Percentiles rank a stretch among this genome's conserved stretches.
Evolutionary conservation across 2,888 invertebrate species (phyloP).

Genomic region (Bombyx huttoni): DNA sequence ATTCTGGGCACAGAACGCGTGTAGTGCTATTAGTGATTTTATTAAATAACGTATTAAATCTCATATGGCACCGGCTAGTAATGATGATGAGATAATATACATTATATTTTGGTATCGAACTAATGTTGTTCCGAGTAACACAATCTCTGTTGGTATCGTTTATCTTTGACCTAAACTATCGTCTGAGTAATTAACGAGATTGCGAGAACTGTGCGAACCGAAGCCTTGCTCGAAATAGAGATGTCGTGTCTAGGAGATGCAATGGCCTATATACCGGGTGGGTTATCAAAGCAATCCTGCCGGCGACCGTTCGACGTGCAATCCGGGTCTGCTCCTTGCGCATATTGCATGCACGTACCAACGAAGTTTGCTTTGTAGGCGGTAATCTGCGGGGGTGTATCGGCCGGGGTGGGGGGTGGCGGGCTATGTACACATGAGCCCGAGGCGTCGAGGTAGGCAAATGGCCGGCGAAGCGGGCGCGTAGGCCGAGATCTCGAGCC

Average conservation of each 20-base stretch:
- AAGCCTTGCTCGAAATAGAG: constrained; percentile 30
- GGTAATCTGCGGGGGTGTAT: constrained; percentile 69
- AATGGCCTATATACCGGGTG: constrained; percentile 39
- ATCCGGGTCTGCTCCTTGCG: constrained; percentile 65
- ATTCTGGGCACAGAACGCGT: no score
- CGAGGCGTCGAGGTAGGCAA: constrained; percentile 72
- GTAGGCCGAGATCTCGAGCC: constrained; percentile 66
- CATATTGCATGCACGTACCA: constrained; percentile 72
- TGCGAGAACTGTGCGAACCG: constrained; percentile 26
- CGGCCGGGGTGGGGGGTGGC: constrained; percentile 55
- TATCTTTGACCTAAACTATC: neutral
- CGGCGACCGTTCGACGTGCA: constrained; percentile 44
- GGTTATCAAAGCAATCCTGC: constrained; percentile 64
- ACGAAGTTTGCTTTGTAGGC: constrained; percentile 73
- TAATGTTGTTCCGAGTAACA: neutral
- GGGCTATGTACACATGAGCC: constrained; percentile 70
- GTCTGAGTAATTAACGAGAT: constrained; percentile 48
- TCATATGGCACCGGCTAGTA: neutral
- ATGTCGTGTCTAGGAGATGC: constrained; percentile 41
- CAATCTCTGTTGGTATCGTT: neutral
- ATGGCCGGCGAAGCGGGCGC: constrained; percentile 67
- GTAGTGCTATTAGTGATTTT: no score
- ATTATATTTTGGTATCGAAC: neutral
- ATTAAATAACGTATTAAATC: neutral
- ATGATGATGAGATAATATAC: neutral